Evolutionary conservation across 2,113 vertebrate genomes (phyloP), one percentile per base, ranked within the genome.

Genomic region (Phalacrocorax carbo): DNA sequence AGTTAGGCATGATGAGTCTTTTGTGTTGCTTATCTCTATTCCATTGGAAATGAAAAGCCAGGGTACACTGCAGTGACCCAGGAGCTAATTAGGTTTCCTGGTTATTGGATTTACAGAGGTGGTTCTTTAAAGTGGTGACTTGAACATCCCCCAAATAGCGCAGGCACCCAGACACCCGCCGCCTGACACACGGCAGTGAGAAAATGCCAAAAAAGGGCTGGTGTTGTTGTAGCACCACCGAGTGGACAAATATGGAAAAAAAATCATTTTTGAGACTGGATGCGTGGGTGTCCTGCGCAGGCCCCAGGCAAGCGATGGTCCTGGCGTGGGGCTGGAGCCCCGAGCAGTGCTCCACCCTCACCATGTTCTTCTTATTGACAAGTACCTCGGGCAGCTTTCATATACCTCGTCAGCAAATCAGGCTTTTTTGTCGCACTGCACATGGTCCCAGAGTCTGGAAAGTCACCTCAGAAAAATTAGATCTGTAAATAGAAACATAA

Each of bases 191-290:
- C 3, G 2, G 61, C 5, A 4, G 42, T 10, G 49, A 64, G 68
- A 42, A 66, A 71, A 38, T 15, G 17, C 34, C 36, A 44, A 13
- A 52, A 54, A 79, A 32, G 25, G 38, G 62, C 49, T 69, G 58
- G 21, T 82, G 97, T 73, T 88, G 93, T 80, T 95, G 92, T 92
- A 97, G 97, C 97, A 73, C 97, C 97, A 97, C 90, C 97, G 18
- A 81, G 91, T 86, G 93, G 96, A 85, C 90, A 92, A 94, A 75
- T n/a, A 64, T 29, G 36, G 19, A 62, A 42, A 78, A 78, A 57
- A 58, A 4, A 44, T 60, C 15, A 20, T 76, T 82, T 96, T 72
- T 71, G 78, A 79, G 25, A 20, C 14, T 15, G 5, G 22, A 1
- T 40, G 15, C 3, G 0, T 0, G 6, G 20, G 25, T 52, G 34